Percentiles rank a stretch among this genome's conserved stretches.
phyloP scores from a whole-genome alignment of 2,888 invertebrate species.

The Nemoura dubitans region DNA sequence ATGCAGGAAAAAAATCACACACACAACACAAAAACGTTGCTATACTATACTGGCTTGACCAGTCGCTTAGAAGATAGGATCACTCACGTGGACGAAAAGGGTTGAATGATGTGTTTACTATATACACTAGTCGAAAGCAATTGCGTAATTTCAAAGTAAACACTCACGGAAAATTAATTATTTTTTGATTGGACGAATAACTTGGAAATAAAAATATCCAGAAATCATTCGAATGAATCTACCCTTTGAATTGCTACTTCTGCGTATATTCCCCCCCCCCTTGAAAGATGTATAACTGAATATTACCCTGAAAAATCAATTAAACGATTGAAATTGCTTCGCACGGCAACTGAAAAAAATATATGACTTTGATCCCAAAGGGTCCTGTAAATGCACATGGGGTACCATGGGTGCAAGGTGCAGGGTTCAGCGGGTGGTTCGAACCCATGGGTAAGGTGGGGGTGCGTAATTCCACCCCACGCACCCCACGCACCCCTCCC shows the following conservation, averaged over 20 bases:
- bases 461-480: not conserved
- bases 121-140: not conserved
- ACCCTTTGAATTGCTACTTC: not conserved
- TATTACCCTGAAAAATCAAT: not conserved
- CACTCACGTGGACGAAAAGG: not conserved
- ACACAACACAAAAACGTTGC: not conserved
- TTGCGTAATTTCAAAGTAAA: not conserved
- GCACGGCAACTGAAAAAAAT: not conserved
- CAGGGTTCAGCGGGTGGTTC: not conserved
- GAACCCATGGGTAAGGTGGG: not conserved
- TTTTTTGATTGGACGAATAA: not conserved
- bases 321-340: not conserved
- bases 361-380: not conserved
- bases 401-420: not conserved
- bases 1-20: constrained; percentile 17
- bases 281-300: not conserved
- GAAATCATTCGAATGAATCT: not conserved
- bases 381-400: too few relatives aligned
- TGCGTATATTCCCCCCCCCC: not conserved
- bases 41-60: not conserved
- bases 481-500: not conserved
- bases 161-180: not conserved
- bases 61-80: not conserved
- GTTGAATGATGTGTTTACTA: not conserved
- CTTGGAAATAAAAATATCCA: too few relatives aligned